These are phyloP conservation scores for Tigriopus japonicus DNA, from an alignment of 1,140 invertebrate species.

Conservation along the genomic window DNA sequence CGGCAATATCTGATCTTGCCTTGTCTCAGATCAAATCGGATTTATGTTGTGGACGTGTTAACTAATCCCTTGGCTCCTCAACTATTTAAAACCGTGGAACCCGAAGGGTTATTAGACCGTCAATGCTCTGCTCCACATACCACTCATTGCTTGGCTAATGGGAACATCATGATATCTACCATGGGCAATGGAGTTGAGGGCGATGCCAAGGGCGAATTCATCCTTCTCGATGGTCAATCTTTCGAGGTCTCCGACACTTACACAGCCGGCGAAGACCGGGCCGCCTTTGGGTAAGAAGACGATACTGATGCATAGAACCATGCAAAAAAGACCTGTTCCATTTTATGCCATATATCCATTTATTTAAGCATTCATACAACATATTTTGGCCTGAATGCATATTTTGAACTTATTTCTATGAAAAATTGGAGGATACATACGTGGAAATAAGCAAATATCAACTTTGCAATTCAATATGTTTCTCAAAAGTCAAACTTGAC, in stretches of 20 bases:
- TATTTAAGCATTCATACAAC: no score
- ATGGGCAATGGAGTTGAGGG: constrained; percentile 63
- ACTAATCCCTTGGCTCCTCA: constrained; percentile 43
- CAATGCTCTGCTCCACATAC: constrained; percentile 74
- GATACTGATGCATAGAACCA: neutral
- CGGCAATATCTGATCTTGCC: constrained; percentile 50
- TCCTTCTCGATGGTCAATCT: constrained; percentile 63
- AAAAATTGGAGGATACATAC: no score
- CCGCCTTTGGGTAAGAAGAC: neutral
- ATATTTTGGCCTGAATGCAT: no score
- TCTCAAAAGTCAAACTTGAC: no score
- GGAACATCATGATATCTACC: constrained; percentile 84
- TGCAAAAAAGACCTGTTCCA: no score
- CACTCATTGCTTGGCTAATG: constrained; percentile 70
- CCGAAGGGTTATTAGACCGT: constrained; percentile 43
- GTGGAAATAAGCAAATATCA: no score
- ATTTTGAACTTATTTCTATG: no score
- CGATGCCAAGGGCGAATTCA: constrained; percentile 51
- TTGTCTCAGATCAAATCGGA: constrained; percentile 52
- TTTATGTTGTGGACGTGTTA: constrained; percentile 66
- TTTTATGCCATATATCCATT: no score
- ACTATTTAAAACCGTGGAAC: constrained; percentile 30
- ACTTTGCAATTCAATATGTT: no score
- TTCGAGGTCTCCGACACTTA: constrained; percentile 45
- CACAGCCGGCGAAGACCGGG: constrained; percentile 5